Evolutionary conservation across 2,888 invertebrate species (phyloP), one percentile per base, ranked within the genome.

Genomic region (Drosophila peninsularis): DNA sequence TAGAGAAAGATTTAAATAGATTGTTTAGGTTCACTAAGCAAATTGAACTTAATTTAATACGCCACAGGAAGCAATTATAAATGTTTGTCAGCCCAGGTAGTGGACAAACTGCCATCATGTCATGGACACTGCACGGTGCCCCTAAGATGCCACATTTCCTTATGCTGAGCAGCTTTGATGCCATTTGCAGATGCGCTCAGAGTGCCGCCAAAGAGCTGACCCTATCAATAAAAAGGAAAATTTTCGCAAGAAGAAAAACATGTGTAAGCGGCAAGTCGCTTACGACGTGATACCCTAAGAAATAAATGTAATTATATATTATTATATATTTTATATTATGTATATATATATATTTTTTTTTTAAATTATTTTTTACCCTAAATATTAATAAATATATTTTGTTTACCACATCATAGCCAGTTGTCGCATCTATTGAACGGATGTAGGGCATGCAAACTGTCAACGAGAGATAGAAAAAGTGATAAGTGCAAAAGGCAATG

Each of bases 1-100:
- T n/a, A n/a, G n/a, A n/a, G n/a, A n/a, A n/a, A n/a, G n/a, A n/a
- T n/a, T n/a, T n/a, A n/a, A n/a, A n/a, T n/a, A n/a, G n/a, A n/a
- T n/a, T n/a, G n/a, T n/a, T n/a, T n/a, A n/a, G n/a, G n/a, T n/a
- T 7, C 14, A n/a, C 5, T 9, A n/a, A 30, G 52, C 54, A 62
- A 53, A 55, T 65, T 61, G 5, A 34, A 57, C 39, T 58, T 62
- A 62, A 70, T 14, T 75, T 68, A 61, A 74, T 60, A 39, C 53
- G 34, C 9, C 63, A 57, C 49, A 65, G 79, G 73, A 79, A 79
- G 76, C 61, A 84, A 84, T 82, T 81, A 71, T 74, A 75, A 69
- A 58, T 72, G 56, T 68, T 66, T 60, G 24, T 24, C 32, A 57
- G 0, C 30, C 45, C 11, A 42, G 57, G 62, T 41, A 55, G 49